A percentile compares a stretch with the other conserved stretches of the same genome.
Evolutionary conservation across 2,113 vertebrate genomes (phyloP).

Genomic region (Accipiter cooperii): DNA sequence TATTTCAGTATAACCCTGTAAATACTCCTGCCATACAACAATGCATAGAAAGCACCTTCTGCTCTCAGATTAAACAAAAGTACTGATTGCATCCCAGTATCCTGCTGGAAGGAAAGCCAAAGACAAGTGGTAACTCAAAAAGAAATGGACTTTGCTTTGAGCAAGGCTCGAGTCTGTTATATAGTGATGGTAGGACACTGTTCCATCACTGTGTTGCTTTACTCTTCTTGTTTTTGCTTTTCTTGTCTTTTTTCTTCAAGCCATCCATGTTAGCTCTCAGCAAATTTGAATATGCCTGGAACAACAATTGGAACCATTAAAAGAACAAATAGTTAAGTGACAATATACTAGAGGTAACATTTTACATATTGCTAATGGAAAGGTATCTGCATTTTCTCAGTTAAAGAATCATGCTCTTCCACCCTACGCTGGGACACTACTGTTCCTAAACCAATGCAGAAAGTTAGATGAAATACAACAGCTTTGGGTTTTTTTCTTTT

Average conservation of each 20-base stretch:
- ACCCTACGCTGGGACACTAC: neutral
- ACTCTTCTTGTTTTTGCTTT: conserved; percentile 97
- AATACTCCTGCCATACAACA: neutral
- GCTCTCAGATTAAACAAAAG: neutral
- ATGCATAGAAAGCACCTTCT: neutral
- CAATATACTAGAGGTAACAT: neutral
- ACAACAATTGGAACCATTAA: neutral
- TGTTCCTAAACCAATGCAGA: neutral
- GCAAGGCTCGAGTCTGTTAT: neutral
- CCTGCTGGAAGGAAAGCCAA: conserved; percentile 46
- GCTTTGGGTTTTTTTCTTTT: neutral
- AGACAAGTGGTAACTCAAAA: conserved; percentile 25
- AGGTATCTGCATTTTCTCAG: neutral
- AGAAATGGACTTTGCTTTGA: conserved; percentile 42
- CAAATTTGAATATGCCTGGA: conserved; percentile 95
- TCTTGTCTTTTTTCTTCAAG: conserved; percentile 98
- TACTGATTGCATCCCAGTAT: neutral
- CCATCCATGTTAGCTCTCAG: conserved; percentile 98
- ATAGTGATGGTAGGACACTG: neutral
- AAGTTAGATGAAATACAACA: neutral
- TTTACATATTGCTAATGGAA: neutral
- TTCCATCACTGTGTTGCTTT: conserved; percentile 90
- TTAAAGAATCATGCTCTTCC: neutral
- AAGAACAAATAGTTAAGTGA: neutral
- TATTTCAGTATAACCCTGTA: neutral